Evolutionary conservation across 2,888 invertebrate genomes (phyloP).

Genomic region (Oxytorus armatus): DNA sequence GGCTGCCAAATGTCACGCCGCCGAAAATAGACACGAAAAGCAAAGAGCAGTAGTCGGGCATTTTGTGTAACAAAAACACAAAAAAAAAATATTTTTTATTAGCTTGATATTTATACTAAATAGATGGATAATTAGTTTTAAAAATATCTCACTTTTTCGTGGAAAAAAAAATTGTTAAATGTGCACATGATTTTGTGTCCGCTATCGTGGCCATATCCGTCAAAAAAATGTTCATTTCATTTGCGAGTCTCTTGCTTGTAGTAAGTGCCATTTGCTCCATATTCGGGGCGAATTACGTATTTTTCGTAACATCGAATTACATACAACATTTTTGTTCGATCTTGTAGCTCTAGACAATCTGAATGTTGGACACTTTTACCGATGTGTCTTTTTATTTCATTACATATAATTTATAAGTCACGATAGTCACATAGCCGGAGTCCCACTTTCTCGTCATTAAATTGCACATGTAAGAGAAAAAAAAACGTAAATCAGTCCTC

Average conservation of each 20-base stretch:
- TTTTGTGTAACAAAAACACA: too few relatives aligned
- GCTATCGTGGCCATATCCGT: too few relatives aligned
- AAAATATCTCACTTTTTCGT: too few relatives aligned
- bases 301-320: constrained; percentile 47
- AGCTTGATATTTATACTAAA: too few relatives aligned
- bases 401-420: constrained; percentile 32
- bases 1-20: too few relatives aligned
- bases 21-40: too few relatives aligned
- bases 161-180: too few relatives aligned
- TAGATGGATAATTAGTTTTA: too few relatives aligned
- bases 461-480: constrained; percentile 1
- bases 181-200: too few relatives aligned
- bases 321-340: constrained; percentile 23
- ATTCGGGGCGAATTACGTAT: constrained; percentile 39
- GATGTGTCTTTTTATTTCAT: constrained; percentile 22
- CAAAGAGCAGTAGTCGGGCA: too few relatives aligned
- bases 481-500: constrained; percentile 25
- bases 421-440: constrained; percentile 45
- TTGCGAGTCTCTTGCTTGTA: constrained; percentile 56
- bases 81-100: too few relatives aligned
- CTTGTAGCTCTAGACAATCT: constrained; percentile 55
- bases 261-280: constrained; percentile 39
- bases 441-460: constrained; percentile 23
- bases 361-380: constrained; percentile 37
- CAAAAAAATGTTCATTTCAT: too few relatives aligned